phyloP scores from a whole-genome alignment of 1,140 invertebrate genomes.

The Bombus balteatus region DNA sequence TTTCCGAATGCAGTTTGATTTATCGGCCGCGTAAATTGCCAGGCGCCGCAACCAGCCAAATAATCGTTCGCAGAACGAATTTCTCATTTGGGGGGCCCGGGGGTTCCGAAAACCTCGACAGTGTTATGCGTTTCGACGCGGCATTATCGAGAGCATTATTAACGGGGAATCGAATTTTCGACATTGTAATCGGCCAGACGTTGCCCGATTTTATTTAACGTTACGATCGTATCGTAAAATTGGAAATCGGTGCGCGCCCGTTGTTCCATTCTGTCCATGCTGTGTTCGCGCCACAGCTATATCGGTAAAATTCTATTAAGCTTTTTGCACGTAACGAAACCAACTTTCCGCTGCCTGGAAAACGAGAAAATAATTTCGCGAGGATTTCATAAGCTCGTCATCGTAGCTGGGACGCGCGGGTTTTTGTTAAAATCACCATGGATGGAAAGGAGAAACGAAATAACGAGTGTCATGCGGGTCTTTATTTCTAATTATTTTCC shows the following conservation, averaged over 20 bases:
- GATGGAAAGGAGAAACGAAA: not conserved
- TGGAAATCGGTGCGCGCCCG: constrained; percentile 20
- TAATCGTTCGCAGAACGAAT: constrained; percentile 35
- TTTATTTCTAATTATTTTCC: constrained; percentile 65
- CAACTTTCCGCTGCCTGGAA: not conserved
- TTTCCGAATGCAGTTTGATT: constrained; percentile 45
- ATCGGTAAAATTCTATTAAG: constrained; percentile 16
- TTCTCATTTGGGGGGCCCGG: constrained; percentile 12
- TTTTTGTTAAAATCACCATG: constrained; percentile 7
- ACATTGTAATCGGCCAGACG: constrained; percentile 8
- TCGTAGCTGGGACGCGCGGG: no score
- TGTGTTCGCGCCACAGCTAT: not conserved
- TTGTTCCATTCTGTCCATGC: not conserved
- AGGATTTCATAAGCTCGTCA: not conserved
- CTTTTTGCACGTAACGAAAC: not conserved
- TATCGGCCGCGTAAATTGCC: constrained; percentile 35
- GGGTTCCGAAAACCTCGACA: not conserved
- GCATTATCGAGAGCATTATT: constrained; percentile 47
- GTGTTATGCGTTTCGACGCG: constrained; percentile 22
- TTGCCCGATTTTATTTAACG: constrained; percentile 42
- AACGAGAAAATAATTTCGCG: constrained; percentile 3
- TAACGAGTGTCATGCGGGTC: constrained; percentile 27
- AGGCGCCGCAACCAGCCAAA: not conserved
- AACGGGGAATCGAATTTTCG: constrained; percentile 49
- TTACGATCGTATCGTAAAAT: constrained; percentile 58